A percentile compares a stretch with the other conserved stretches of the same genome.
phyloP scores from a whole-genome alignment of 2,888 invertebrate species.

The Acleris literana region DNA sequence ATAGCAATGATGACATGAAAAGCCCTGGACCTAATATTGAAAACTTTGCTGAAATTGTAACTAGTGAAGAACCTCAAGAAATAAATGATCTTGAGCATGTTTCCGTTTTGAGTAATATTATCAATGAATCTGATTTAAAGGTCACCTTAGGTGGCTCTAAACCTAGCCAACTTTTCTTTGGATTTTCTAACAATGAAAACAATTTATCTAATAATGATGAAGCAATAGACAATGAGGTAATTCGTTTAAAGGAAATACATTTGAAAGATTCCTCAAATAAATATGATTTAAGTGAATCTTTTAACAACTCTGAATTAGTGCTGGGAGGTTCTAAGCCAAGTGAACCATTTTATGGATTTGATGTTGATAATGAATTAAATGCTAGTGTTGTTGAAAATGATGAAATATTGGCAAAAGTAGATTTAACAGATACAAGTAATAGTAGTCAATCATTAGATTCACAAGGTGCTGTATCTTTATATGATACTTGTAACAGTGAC shows the following conservation, averaged over 20 bases:
- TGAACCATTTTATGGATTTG: constrained; percentile 38
- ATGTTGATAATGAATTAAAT: constrained; percentile 29
- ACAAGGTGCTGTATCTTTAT: constrained; percentile 54
- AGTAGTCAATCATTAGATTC: constrained; percentile 32
- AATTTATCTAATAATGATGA: background rate
- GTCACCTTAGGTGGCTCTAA: constrained; percentile 36
- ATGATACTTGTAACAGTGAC: constrained; percentile 70
- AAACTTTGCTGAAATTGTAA: background rate
- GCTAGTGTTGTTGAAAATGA: background rate
- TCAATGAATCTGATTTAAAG: constrained; percentile 18
- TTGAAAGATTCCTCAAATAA: constrained; percentile 10
- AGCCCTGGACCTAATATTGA: background rate
- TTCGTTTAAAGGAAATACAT: constrained; percentile 9
- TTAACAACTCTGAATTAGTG: constrained; percentile 8
- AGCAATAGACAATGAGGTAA: constrained; percentile 4
- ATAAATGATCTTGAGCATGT: background rate
- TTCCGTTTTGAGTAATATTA: constrained; percentile 26
- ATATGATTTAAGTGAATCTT: background rate
- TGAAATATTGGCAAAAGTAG: background rate
- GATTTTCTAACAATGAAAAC: constrained; percentile 35
- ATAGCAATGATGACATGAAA: constrained; percentile 19
- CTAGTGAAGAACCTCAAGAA: background rate
- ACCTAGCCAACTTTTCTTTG: constrained; percentile 40
- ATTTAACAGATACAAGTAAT: background rate
- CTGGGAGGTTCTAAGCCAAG: constrained; percentile 30